A percentile compares a stretch with the other conserved stretches of the same genome.
Conservation (phyloP, 2,888 invertebrate genomes). For the Drosophila anomelani region DNA sequence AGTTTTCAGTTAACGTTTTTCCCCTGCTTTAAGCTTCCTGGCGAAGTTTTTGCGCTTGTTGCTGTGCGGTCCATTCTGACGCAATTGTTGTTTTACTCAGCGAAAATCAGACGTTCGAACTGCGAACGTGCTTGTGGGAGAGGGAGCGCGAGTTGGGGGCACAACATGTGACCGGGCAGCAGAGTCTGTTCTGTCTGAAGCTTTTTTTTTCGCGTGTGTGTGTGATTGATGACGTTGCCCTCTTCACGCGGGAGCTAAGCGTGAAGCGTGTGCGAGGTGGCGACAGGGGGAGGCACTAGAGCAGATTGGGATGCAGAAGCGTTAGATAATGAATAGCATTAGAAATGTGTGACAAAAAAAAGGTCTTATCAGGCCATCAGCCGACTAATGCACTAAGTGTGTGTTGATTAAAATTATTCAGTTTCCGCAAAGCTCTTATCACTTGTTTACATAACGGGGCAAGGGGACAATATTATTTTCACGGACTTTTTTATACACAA, state of each 20-base stretch:
- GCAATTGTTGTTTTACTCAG: conserved; percentile 36
- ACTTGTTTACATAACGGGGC: conserved; percentile 64
- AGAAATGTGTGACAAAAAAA: neutral
- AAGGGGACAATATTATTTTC: conserved; percentile 35
- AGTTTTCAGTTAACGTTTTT: conserved; percentile 17
- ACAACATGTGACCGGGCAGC: conserved; percentile 64
- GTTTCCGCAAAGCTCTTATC: conserved; percentile 34
- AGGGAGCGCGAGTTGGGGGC: conserved; percentile 20
- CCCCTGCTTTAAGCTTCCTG: conserved; percentile 2
- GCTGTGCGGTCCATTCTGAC: conserved; percentile 61
- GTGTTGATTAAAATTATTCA: conserved; percentile 31
- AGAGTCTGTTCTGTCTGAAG: conserved; percentile 29
- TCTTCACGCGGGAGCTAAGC: conserved; percentile 17
- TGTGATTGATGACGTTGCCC: conserved; percentile 65
- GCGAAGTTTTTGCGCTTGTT: conserved; percentile 50
- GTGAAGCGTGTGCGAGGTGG: conserved; percentile 26
- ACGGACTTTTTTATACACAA: neutral
- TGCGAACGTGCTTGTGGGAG: conserved; percentile 9
- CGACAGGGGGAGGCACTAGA: conserved; percentile 10
- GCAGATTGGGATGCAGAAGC: conserved; percentile 9
- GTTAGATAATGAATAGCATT: conserved; percentile 59
- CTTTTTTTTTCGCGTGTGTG: conserved; percentile 29
- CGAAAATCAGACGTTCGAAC: conserved; percentile 22
- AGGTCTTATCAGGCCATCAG: conserved; percentile 17
- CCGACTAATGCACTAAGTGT: conserved; percentile 37